A percentile compares a stretch with the other conserved stretches of the same genome.
phyloP scores from a whole-genome alignment of 2,797 vertebrate genomes.

The Myotis planiceps region DNA sequence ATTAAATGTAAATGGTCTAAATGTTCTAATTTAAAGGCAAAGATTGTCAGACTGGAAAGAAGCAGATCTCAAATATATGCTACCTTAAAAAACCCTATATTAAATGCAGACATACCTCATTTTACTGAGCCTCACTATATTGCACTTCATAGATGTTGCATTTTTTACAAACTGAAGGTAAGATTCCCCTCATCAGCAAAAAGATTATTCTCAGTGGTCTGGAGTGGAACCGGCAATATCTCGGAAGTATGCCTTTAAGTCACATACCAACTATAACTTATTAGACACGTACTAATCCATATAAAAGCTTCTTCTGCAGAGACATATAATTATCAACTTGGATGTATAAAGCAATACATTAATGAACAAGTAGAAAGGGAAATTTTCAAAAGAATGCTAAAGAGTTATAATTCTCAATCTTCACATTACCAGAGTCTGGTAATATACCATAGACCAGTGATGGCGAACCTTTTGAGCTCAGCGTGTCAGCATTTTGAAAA shows the following conservation, averaged over 20 bases:
- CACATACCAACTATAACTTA: neutral
- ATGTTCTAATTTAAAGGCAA: neutral
- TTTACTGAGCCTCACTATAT: neutral
- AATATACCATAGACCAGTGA: neutral
- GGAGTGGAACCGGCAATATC: neutral
- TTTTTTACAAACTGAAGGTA: neutral
- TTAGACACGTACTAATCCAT: neutral
- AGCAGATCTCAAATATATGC: neutral
- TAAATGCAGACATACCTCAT: neutral
- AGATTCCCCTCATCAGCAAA: neutral
- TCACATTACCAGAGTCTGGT: neutral
- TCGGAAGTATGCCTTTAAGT: neutral
- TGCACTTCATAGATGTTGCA: neutral
- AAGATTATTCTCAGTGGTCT: neutral
- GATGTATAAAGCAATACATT: neutral
- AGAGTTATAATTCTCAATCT: neutral
- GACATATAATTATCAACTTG: neutral
- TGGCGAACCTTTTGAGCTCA: no score
- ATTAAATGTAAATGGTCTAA: neutral
- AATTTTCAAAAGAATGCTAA: neutral
- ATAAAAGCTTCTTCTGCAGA: neutral
- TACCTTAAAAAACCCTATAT: neutral
- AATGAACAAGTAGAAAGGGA: neutral
- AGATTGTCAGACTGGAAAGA: neutral
- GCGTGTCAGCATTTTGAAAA: no score